These are phyloP conservation scores for Macroramphosus scolopax DNA, from an alignment of 2,797 vertebrate species.

Conservation along the genomic window DNA sequence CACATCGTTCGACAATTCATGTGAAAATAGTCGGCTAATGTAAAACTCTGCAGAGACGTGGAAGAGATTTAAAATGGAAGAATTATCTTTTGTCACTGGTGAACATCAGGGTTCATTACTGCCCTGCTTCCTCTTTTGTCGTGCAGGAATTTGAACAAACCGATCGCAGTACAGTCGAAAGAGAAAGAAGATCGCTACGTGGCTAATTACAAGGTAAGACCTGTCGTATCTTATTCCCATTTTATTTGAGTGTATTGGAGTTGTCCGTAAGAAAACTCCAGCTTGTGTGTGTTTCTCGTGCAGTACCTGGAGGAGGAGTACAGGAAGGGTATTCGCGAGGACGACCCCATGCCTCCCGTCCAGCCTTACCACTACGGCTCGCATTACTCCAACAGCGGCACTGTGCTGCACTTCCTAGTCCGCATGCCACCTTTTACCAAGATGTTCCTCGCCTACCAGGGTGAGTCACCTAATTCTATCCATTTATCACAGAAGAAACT, in stretches of 20 bases:
- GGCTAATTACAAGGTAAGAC: conserved; percentile 90
- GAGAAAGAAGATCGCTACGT: conserved; percentile 98
- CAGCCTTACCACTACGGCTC: conserved; percentile 99
- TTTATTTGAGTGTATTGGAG: not conserved
- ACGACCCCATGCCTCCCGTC: conserved; percentile 98
- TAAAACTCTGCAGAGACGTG: not conserved
- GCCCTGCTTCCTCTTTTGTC: conserved; percentile 19
- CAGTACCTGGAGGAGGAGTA: conserved; percentile 98
- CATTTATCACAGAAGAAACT: not conserved
- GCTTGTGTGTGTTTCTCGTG: conserved; percentile 4
- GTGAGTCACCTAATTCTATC: conserved; percentile 63
- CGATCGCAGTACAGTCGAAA: conserved; percentile 97
- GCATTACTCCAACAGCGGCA: conserved; percentile 98
- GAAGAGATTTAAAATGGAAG: too few species aligned
- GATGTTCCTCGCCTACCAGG: conserved; percentile 99
- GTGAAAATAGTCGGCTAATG: too few species aligned
- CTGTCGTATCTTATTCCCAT: too few species aligned
- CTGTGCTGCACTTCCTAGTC: conserved; percentile 96
- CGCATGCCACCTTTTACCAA: conserved; percentile 98
- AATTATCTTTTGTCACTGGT: too few species aligned
- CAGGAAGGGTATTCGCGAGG: conserved; percentile 91
- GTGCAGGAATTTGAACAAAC: conserved; percentile 90
- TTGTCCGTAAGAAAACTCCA: too few species aligned
- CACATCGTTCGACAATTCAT: too few species aligned
- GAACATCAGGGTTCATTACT: too few species aligned